A percentile compares a stretch with the other conserved stretches of the same genome.
Evolutionary conservation across 2,113 vertebrate genomes (phyloP).

Genomic region (Psittacara wagleri): DNA sequence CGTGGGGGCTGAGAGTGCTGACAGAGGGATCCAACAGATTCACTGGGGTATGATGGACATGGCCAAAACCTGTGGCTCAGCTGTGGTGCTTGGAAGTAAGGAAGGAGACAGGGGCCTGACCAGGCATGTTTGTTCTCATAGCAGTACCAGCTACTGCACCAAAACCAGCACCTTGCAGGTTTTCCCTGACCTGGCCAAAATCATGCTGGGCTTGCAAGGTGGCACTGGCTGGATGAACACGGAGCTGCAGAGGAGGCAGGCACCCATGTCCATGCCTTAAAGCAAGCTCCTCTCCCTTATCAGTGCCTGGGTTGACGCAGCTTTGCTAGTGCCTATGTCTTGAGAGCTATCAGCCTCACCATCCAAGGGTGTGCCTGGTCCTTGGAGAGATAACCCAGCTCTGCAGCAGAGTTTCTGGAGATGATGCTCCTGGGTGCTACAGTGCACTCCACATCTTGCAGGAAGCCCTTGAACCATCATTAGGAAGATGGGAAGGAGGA

Average conservation of each 20-base stretch:
- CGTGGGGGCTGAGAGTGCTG: accelerated
- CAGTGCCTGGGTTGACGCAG: not conserved
- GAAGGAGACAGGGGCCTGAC: not conserved
- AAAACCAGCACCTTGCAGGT: accelerated
- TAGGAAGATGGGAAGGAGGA: not conserved
- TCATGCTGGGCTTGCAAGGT: accelerated
- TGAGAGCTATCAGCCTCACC: not conserved
- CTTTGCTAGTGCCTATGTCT: accelerated
- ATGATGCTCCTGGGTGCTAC: accelerated
- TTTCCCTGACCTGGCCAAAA: not conserved
- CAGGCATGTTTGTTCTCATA: not conserved
- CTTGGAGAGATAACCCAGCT: not conserved
- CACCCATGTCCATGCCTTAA: not conserved
- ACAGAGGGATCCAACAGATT: not conserved
- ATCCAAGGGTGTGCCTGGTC: not conserved
- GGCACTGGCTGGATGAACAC: not conserved
- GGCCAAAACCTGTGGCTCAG: not conserved
- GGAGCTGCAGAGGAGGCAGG: not conserved
- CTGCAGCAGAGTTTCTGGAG: not conserved
- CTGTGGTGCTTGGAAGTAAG: accelerated
- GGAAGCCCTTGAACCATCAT: not conserved
- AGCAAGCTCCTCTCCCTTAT: not conserved
- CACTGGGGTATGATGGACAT: accelerated
- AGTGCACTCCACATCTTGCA: accelerated
- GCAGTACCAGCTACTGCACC: not conserved